These are phyloP conservation scores for Hypomecis punctinalis DNA, from an alignment of 2,888 invertebrate genomes.

Conservation along the genomic window DNA sequence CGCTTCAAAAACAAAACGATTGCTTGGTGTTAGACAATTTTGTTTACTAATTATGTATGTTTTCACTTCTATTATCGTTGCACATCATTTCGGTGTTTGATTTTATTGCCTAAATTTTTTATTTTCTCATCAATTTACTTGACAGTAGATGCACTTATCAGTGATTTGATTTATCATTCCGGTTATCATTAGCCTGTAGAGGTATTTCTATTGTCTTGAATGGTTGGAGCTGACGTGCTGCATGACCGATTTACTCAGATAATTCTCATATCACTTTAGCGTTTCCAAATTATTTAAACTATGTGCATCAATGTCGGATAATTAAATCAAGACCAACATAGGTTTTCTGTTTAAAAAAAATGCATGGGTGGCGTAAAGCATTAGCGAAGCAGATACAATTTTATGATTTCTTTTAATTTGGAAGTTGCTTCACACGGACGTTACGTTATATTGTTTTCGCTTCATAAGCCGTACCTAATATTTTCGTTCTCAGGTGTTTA, in stretches of 20 bases:
- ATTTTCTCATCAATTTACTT: slow-evolving; percentile 60
- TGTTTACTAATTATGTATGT: slow-evolving; percentile 65
- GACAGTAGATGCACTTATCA: slow-evolving; percentile 67
- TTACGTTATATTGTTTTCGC: slow-evolving; percentile 51
- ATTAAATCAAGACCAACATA: slow-evolving; percentile 35
- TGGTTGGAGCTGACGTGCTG: slow-evolving; percentile 70
- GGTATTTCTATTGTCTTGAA: slow-evolving; percentile 66
- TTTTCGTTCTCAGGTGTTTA: slow-evolving; percentile 49
- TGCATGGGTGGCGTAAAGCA: slow-evolving; percentile 67
- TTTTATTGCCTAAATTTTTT: slow-evolving; percentile 63
- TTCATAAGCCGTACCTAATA: slow-evolving; percentile 49
- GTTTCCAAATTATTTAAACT: slow-evolving; percentile 44
- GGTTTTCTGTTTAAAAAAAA: slow-evolving; percentile 45
- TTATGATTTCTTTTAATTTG: slow-evolving; percentile 42
- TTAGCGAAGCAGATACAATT: slow-evolving; percentile 33
- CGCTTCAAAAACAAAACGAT: slow-evolving; percentile 76
- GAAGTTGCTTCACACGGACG: slow-evolving; percentile 47
- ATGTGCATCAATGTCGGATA: slow-evolving; percentile 50
- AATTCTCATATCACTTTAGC: slow-evolving; percentile 50
- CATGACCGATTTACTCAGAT: slow-evolving; percentile 66
- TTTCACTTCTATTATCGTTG: slow-evolving; percentile 77
- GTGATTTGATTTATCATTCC: slow-evolving; percentile 62
- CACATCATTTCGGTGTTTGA: slow-evolving; percentile 78
- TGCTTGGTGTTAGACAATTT: slow-evolving; percentile 78
- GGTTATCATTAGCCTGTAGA: slow-evolving; percentile 77